phyloP scores from a whole-genome alignment of 2,113 vertebrate genomes.

The Cryptoleucopteryx plumbea region DNA sequence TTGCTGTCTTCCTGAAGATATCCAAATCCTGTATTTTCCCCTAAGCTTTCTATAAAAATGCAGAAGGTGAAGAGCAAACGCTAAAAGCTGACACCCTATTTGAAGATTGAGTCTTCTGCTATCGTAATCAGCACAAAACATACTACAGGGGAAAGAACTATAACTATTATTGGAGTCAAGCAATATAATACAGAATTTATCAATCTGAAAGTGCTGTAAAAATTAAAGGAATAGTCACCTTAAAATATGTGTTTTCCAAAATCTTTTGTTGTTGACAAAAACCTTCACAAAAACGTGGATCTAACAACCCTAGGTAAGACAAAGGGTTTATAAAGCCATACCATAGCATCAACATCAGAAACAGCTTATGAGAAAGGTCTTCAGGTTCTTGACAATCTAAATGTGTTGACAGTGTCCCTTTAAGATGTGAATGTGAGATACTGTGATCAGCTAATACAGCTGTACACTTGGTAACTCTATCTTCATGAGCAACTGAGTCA shows the following conservation, averaged over 20 bases:
- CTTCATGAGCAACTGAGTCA: background rate
- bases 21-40: background rate
- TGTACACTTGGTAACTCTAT: background rate
- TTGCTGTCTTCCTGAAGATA: background rate
- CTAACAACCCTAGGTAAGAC: background rate
- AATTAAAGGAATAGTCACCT: background rate
- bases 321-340: background rate
- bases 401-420: background rate
- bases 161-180: background rate
- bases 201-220: background rate
- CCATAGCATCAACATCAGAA: background rate
- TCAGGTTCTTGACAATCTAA: background rate
- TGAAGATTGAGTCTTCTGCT: background rate
- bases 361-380: background rate
- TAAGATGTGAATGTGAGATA: background rate
- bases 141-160: fast-evolving
- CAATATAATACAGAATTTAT: background rate
- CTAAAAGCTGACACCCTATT: background rate
- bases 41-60: background rate
- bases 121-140: background rate
- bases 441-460: background rate
- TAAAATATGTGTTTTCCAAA: background rate
- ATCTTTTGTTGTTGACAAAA: background rate
- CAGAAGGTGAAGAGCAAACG: background rate
- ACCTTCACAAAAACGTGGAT: background rate